Base-by-base conservation (phyloP, 2,797 vertebrate genomes). In the Lepilemur ruficaudatus region DNA sequence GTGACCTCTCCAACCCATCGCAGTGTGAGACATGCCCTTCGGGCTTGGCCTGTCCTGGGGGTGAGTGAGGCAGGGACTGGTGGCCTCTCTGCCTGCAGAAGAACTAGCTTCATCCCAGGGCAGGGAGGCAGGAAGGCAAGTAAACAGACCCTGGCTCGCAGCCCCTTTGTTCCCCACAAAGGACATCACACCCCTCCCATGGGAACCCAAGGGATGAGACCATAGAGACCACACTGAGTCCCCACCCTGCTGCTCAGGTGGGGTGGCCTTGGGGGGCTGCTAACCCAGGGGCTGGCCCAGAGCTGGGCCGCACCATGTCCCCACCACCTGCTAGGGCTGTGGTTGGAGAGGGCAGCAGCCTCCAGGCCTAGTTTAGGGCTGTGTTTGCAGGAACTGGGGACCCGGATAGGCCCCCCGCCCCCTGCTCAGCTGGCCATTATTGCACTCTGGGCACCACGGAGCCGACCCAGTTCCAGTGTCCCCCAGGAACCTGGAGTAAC, bases 401-500 rank as follows among this genome's bases (percentile, higher is more conserved):
- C 11, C 97, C 98, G 57, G 99, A 99, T 98, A 99, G 98, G 46
- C 99, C 99, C 10, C 99, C 99, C 0, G 97, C 98, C 41, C 98
- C 97, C 0, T 99, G 99, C 96, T 99, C 99, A 57, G 96, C 98
- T 3, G 99, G 99, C 7, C 99, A 99, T 98, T 99, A 99, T 97
- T 99, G 99, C 93, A 99, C 99, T 0, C 73, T 97, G 10, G 99
- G 99, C 92, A 99, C 99, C 5, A 99, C 99, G 98, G 98, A 98
- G 79, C 98, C 98, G 1, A 98, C 98, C 20, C 99, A 99, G 98
- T 99, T 99, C 98, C 99, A 99, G 95, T 99, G 99, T 98, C 98
- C 99, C 13, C 98, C 98, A 1, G 99, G 99, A 76, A 99, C 99
- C n/a, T 99, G 99, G 99, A 99, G 99, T 84, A 98, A 99, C 69